Conservation (phyloP, 2,797 vertebrate genomes). For the Characodon lateralis region DNA sequence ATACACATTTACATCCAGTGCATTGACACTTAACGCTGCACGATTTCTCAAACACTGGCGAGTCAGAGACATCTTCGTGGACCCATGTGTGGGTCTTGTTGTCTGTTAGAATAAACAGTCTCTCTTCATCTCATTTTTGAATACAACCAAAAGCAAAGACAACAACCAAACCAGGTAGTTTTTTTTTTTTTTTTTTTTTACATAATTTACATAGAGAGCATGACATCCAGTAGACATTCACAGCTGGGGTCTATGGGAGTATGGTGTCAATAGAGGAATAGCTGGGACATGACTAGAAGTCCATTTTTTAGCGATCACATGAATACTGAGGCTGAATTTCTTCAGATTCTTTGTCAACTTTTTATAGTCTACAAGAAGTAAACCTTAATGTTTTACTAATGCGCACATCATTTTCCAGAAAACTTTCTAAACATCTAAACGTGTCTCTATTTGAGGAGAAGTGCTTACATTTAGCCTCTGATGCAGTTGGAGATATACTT, state of each 20-base stretch:
- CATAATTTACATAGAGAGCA: slow-evolving; percentile 60
- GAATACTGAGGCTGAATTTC: background rate
- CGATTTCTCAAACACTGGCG: slow-evolving; percentile 71
- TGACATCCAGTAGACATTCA: slow-evolving; percentile 21
- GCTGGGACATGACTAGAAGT: background rate
- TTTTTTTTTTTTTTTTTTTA: slow-evolving; percentile 5
- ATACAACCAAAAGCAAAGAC: slow-evolving; percentile 67
- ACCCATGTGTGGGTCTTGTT: slow-evolving; percentile 32
- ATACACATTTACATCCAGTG: slow-evolving; percentile 81
- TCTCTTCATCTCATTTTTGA: slow-evolving; percentile 40
- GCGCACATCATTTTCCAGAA: background rate
- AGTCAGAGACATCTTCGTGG: slow-evolving; percentile 41
- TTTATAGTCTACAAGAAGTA: background rate
- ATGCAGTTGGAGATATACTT: background rate
- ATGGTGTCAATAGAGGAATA: background rate
- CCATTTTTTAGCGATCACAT: background rate
- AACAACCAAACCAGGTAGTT: slow-evolving; percentile 55
- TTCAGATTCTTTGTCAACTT: background rate
- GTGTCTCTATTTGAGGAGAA: background rate
- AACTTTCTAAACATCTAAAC: background rate
- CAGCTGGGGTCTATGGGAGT: slow-evolving; percentile 15
- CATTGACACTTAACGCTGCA: slow-evolving; percentile 72
- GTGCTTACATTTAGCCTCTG: background rate
- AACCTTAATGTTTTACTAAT: background rate
- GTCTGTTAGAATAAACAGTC: slow-evolving; percentile 8